Evolutionary conservation across 2,888 invertebrate genomes (phyloP).

Genomic region (Catonia carolina): DNA sequence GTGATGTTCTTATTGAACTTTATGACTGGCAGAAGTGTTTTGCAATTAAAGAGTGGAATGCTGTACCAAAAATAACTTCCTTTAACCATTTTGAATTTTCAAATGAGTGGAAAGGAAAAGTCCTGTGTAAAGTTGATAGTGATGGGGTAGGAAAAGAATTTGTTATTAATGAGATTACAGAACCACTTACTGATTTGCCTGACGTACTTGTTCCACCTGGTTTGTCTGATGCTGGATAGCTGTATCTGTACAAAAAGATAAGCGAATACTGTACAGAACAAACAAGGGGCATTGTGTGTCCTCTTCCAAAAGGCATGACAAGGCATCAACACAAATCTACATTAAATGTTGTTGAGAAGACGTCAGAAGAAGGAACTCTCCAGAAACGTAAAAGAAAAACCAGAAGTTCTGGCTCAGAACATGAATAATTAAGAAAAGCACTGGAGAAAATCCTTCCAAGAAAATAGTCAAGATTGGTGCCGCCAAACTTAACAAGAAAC

Average conservation of each 20-base stretch:
- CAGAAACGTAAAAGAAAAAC: too few species aligned
- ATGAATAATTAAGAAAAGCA: too few species aligned
- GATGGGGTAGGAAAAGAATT: constrained; percentile 38
- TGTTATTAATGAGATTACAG: background rate
- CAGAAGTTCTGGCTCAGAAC: too few species aligned
- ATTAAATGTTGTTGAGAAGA: too few species aligned
- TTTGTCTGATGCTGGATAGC: background rate
- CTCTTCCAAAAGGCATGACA: too few species aligned
- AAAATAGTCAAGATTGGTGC: too few species aligned
- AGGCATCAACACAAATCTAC: too few species aligned
- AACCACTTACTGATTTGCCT: background rate
- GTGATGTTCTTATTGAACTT: constrained; percentile 1
- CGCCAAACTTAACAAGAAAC: too few species aligned
- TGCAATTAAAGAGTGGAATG: constrained; percentile 6
- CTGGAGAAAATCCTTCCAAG: too few species aligned
- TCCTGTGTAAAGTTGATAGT: constrained; percentile 35
- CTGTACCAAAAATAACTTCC: background rate
- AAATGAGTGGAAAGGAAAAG: constrained; percentile 16
- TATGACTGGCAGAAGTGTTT: constrained; percentile 14
- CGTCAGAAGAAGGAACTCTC: too few species aligned
- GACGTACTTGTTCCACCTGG: background rate
- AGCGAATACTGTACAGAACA: background rate
- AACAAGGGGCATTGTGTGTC: too few species aligned
- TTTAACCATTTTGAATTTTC: background rate
- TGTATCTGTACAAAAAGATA: background rate